Conservation (phyloP, 2,113 vertebrate genomes). For the Brachyistius frenatus region DNA sequence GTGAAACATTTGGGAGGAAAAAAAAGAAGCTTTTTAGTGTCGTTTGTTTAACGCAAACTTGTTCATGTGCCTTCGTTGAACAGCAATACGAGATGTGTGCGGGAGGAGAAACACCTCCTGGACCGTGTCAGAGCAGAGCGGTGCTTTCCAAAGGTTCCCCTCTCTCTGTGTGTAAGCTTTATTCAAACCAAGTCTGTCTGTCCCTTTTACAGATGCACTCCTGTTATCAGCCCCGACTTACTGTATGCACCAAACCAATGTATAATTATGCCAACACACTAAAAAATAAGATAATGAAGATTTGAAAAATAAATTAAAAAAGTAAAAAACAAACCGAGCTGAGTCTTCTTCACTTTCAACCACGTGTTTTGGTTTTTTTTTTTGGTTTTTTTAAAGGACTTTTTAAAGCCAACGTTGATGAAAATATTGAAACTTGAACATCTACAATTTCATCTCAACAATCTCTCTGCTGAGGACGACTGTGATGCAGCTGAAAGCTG, state of each 20-base stretch:
- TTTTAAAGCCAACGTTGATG: too few species aligned
- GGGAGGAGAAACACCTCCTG: slow-evolving; percentile 41
- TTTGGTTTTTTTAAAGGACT: too few species aligned
- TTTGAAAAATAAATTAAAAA: slow-evolving; percentile 70
- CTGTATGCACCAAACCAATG: slow-evolving; percentile 63
- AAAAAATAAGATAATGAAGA: slow-evolving; percentile 74
- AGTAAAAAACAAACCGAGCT: slow-evolving; percentile 28
- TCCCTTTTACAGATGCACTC: slow-evolving; percentile 62
- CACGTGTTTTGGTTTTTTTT: background rate
- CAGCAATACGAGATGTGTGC: slow-evolving; percentile 44
- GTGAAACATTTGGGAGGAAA: slow-evolving; percentile 42
- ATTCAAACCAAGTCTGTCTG: slow-evolving; percentile 52
- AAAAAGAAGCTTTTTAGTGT: slow-evolving; percentile 38
- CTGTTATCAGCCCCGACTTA: slow-evolving; percentile 63
- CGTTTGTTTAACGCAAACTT: slow-evolving; percentile 36
- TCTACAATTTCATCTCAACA: too few species aligned
- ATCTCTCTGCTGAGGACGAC: too few species aligned
- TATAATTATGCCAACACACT: slow-evolving; percentile 72
- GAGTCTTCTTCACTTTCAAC: background rate
- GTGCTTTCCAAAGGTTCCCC: slow-evolving; percentile 12
- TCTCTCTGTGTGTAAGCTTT: slow-evolving; percentile 52
- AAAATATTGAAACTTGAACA: too few species aligned
- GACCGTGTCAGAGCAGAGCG: background rate
- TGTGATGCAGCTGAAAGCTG: too few species aligned
- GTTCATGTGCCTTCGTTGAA: slow-evolving; percentile 75